A percentile compares a stretch with the other conserved stretches of the same genome.
phyloP scores from a whole-genome alignment of 2,113 vertebrate genomes.

The Willisornis vidua region DNA sequence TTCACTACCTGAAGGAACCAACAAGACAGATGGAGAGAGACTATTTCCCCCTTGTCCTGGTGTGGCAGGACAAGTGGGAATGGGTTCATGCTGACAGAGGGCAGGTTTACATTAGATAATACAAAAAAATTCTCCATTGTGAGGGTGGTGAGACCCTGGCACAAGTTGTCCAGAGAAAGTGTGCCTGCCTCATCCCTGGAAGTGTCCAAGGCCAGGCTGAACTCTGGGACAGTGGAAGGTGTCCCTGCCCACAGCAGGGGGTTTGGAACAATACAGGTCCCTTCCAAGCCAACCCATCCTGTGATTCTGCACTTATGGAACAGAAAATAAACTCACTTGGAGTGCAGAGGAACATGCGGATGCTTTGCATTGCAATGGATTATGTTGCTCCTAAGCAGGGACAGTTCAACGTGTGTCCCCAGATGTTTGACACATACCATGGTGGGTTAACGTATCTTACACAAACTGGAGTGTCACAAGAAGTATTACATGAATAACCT shows the following conservation, averaged over 20 bases:
- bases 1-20: neutral
- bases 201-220: neutral
- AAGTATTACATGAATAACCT: neutral
- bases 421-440: neutral
- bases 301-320: neutral
- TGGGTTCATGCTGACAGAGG: neutral
- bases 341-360: fast-evolving
- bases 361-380: neutral
- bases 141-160: neutral
- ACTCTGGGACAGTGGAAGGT: neutral
- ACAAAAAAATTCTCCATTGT: neutral
- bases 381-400: neutral
- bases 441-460: constrained; percentile 33
- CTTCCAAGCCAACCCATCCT: neutral
- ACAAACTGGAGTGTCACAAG: constrained; percentile 40
- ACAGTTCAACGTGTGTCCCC: neutral
- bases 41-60: neutral
- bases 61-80: neutral
- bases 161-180: neutral
- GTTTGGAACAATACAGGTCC: neutral
- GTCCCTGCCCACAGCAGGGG: neutral
- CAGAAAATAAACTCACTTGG: neutral
- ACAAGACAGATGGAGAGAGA: neutral
- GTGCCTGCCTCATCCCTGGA: neutral
- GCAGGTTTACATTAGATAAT: neutral